Conservation (phyloP, 2,113 vertebrate genomes). For the Bungarus multicinctus region DNA sequence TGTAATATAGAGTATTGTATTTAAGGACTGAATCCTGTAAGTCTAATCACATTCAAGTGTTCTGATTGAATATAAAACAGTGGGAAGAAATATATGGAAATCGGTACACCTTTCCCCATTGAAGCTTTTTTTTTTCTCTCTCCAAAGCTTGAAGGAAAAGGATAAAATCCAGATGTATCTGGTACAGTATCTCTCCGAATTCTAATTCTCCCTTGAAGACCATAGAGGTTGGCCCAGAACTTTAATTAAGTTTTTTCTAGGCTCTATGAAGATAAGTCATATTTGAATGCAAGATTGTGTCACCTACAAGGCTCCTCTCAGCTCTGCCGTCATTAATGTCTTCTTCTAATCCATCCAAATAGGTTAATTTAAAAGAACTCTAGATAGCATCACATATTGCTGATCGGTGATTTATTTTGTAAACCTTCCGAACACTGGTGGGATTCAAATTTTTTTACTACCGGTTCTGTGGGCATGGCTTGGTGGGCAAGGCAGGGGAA, state of each 20-base stretch:
- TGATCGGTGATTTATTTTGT: conserved; percentile 30
- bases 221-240: conserved; percentile 32
- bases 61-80: background rate
- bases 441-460: too few species aligned
- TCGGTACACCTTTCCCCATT: background rate
- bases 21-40: background rate
- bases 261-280: conserved; percentile 49
- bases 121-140: background rate
- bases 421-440: too few species aligned
- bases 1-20: too few species aligned
- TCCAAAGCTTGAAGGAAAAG: background rate
- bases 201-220: conserved; percentile 37
- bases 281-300: conserved; percentile 33
- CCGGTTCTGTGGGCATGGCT: too few species aligned
- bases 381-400: conserved; percentile 21
- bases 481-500: too few species aligned
- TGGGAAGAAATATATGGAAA: background rate
- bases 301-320: conserved; percentile 35
- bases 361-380: conserved; percentile 37
- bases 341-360: conserved; percentile 46
- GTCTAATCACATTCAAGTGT: background rate
- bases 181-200: conserved; percentile 17
- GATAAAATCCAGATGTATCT: background rate
- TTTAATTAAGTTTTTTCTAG: conserved; percentile 51
- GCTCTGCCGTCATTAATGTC: conserved; percentile 44